phyloP scores from a whole-genome alignment of 2,113 vertebrate genomes.

The Suricata suricatta region DNA sequence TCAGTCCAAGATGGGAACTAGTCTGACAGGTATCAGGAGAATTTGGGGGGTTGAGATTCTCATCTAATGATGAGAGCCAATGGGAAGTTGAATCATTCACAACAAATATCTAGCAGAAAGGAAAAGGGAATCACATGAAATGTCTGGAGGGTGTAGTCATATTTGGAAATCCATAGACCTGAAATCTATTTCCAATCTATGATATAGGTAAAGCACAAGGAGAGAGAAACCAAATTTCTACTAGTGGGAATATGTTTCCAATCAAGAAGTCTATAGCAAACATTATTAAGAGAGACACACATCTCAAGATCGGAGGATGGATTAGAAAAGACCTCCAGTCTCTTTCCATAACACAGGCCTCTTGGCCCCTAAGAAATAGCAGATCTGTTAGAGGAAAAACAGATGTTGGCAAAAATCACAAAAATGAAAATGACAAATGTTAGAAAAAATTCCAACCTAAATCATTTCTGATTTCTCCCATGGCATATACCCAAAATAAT shows the following conservation, averaged over 20 bases:
- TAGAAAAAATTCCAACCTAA: not conserved
- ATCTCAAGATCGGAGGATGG: conserved; percentile 14
- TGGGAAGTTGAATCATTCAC: not conserved
- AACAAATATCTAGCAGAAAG: not conserved
- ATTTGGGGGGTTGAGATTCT: not conserved
- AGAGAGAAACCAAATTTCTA: not conserved
- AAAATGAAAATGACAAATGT: not conserved
- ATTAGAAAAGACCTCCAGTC: not conserved
- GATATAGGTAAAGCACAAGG: not conserved
- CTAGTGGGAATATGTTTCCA: not conserved
- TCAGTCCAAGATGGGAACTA: not conserved
- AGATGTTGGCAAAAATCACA: not conserved
- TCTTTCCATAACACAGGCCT: not conserved
- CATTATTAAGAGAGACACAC: not conserved
- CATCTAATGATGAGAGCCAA: not conserved
- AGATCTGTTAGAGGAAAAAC: not conserved
- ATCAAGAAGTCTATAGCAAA: not conserved
- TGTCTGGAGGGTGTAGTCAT: not conserved
- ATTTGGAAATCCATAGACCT: not conserved
- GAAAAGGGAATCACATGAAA: not conserved
- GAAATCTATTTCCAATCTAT: no score
- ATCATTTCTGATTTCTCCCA: conserved; percentile 22
- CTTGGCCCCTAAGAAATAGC: not conserved
- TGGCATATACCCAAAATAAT: not conserved
- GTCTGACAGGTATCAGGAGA: not conserved